Conservation (phyloP, 2,113 vertebrate genomes). For the Poecilia latipinna region DNA sequence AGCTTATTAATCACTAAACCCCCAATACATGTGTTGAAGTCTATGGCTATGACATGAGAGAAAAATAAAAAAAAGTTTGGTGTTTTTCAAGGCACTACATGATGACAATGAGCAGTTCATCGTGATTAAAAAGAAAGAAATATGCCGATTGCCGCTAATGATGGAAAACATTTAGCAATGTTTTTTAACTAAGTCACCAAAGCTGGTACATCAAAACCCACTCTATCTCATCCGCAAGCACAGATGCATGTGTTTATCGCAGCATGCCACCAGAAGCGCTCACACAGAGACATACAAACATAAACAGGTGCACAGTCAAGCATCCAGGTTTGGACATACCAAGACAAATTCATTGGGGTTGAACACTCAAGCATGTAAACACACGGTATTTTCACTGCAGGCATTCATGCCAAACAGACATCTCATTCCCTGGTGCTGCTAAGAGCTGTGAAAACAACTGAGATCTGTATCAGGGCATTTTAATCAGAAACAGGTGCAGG, state of each 20-base stretch:
- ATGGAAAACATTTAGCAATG: not conserved
- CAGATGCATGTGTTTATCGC: slow-evolving; percentile 34
- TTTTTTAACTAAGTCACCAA: not conserved
- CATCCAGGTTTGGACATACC: slow-evolving; percentile 8
- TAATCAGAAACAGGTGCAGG: slow-evolving; percentile 66
- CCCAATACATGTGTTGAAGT: too few species aligned
- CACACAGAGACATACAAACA: not conserved
- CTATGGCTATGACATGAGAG: too few species aligned
- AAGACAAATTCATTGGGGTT: slow-evolving; percentile 6
- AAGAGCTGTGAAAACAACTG: slow-evolving; percentile 39
- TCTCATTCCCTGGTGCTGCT: slow-evolving; percentile 41
- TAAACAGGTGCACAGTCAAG: slow-evolving; percentile 9
- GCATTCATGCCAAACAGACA: slow-evolving; percentile 57
- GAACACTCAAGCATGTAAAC: slow-evolving; percentile 16
- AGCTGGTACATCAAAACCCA: slow-evolving; percentile 3
- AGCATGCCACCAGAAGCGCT: slow-evolving; percentile 4
- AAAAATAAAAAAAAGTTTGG: not conserved
- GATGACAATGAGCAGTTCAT: not conserved
- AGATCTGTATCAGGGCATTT: slow-evolving; percentile 63
- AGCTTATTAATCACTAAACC: not conserved
- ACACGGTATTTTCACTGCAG: slow-evolving; percentile 19
- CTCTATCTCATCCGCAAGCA: slow-evolving; percentile 3
- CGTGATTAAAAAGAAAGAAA: not conserved
- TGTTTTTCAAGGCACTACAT: not conserved
- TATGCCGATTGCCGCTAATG: not conserved